These are phyloP conservation scores for Galagoides demidoff DNA, from an alignment of 2,797 vertebrate genomes.

Conservation along the genomic window DNA sequence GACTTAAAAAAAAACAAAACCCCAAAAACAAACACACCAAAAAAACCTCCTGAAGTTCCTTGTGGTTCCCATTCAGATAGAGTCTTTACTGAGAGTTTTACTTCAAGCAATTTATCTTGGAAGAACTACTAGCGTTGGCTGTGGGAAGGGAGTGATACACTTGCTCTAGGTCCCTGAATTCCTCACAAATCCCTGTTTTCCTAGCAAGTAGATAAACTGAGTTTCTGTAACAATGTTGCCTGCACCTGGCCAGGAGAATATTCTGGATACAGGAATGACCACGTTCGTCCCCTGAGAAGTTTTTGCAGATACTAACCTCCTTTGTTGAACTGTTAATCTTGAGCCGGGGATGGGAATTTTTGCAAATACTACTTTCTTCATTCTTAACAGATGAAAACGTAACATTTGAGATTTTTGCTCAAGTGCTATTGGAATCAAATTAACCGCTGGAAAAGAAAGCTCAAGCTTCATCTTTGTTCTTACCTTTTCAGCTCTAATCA, in stretches of 20 bases:
- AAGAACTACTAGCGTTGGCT: not conserved
- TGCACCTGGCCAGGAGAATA: constrained; percentile 37
- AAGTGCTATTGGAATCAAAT: constrained; percentile 31
- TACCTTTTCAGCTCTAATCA: constrained; percentile 55
- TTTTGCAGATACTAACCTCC: not conserved
- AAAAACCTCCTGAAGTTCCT: constrained; percentile 64
- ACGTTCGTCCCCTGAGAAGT: not conserved
- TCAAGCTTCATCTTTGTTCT: constrained; percentile 29
- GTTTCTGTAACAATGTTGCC: not conserved
- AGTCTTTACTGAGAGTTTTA: constrained; percentile 26
- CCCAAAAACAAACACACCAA: too few species aligned
- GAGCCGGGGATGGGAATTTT: not conserved
- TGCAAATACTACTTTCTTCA: constrained; percentile 25
- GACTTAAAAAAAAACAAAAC: constrained; percentile 48
- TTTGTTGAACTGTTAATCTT: constrained; percentile 21
- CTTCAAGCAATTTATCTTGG: constrained; percentile 56
- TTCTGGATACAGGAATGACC: constrained; percentile 31
- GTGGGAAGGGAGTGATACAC: not conserved
- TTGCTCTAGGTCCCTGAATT: not conserved
- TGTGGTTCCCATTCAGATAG: constrained; percentile 59
- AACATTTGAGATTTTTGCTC: not conserved
- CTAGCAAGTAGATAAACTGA: not conserved
- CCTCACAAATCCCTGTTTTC: not conserved
- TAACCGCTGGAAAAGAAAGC: constrained; percentile 32
- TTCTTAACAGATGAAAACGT: constrained; percentile 9